These are phyloP conservation scores for Pteria penguin DNA, from an alignment of 2,888 invertebrate genomes.

Conservation along the genomic window DNA sequence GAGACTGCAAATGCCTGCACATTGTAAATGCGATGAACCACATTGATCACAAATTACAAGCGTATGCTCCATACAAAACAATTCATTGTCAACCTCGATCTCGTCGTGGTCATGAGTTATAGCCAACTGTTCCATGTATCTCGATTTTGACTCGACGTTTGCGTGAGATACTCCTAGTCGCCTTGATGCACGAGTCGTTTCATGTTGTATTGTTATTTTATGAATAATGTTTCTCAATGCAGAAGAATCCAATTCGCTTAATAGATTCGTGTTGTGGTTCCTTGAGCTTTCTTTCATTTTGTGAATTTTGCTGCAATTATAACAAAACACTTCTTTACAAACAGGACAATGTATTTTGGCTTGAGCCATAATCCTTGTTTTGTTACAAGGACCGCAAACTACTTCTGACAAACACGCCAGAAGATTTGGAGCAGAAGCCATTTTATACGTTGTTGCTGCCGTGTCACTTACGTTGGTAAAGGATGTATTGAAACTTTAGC, in stretches of 20 bases:
- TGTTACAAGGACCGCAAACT: constrained; percentile 19
- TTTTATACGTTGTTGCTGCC: too few relatives aligned
- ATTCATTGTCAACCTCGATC: constrained; percentile 26
- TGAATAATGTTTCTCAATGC: background rate
- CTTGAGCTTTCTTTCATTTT: constrained; percentile 10
- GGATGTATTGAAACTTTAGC: too few relatives aligned
- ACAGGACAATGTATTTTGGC: constrained; percentile 8
- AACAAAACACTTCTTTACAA: constrained; percentile 28
- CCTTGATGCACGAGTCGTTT: background rate
- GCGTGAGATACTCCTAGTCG: background rate
- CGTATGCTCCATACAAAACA: constrained; percentile 21
- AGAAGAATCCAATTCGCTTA: background rate
- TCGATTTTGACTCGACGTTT: constrained; percentile 6
- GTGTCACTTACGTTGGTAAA: too few relatives aligned
- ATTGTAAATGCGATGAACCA: constrained; percentile 2
- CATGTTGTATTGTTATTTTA: background rate
- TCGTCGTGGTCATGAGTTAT: constrained; percentile 19
- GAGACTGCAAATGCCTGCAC: background rate
- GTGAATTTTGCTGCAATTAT: constrained; percentile 24
- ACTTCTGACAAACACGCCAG: background rate
- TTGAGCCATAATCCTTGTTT: constrained; percentile 5
- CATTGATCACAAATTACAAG: constrained; percentile 9
- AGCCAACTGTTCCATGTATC: constrained; percentile 18
- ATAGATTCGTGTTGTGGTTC: constrained; percentile 12
- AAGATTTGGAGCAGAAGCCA: too few relatives aligned